Evolutionary conservation across 1,140 invertebrate genomes (phyloP), one percentile per base, ranked within the genome.

Genomic region (Drosophila varians): DNA sequence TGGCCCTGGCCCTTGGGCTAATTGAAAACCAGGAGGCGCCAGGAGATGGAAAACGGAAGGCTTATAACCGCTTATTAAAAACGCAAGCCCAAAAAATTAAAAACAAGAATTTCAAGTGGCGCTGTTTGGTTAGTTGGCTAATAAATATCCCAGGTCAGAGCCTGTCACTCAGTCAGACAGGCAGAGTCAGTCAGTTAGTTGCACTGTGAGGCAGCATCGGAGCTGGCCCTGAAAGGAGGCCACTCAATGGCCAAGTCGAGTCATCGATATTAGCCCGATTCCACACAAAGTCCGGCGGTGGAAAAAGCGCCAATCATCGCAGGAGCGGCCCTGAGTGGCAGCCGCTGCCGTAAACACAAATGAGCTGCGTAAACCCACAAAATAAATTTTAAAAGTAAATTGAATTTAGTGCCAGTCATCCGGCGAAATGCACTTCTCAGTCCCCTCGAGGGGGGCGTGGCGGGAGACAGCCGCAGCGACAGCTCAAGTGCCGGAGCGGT

Each of bases 241-340:
- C 73, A 86, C 82, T 87, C 77, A 87, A 86, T 87, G 82, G 73
- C 47, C 77, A 62, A 87, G 82, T 87, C 82, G 82, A 87, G 82
- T 87, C 82, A 87, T 87, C 83, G 83, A 87, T 87, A 87, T 87
- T 87, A 87, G 82, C 82, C 79, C 83, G 79, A 87, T 87, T 87
- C 82, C 52, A 77, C 70, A 70, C 87, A 87, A 66, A 28, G 25
- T 14, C 52, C 19, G 16, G 12, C 31, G 16, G 14, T 53, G n/a
- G 51, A 66, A 86, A 86, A 86, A 71, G 62, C 74, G 82, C 70
- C 74, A 80, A 87, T 87, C 82, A 87, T 87, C 62, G 77, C 77
- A 87, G 82, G 82, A 87, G 82, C 82, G 82, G 77, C 83, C 19
- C 68, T 86, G 82, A 86, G 82, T 88, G 82, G 65, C 82, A 87